Conservation (phyloP, 2,113 vertebrate genomes). For the Zosterops hypoxanthus region DNA sequence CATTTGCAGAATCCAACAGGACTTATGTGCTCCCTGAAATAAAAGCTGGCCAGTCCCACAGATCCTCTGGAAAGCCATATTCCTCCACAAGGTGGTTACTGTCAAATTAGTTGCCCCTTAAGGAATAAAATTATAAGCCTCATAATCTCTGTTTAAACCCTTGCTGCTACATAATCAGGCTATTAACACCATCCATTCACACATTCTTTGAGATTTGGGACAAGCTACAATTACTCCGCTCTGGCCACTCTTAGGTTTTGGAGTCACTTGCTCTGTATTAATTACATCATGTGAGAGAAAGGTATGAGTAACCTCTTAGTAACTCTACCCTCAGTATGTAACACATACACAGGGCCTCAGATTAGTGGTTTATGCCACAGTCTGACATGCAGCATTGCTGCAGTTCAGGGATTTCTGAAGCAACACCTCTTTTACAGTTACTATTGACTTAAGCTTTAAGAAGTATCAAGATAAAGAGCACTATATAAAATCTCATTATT, state of each 20-base stretch:
- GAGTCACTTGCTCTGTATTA: conserved; percentile 13
- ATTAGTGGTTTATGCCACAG: not conserved
- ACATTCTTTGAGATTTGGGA: conserved; percentile 20
- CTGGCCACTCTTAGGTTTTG: not conserved
- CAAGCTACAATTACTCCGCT: not conserved
- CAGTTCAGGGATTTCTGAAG: not conserved
- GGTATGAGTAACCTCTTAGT: not conserved
- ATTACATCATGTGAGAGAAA: conserved; percentile 19
- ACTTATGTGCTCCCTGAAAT: not conserved
- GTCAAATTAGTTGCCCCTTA: not conserved
- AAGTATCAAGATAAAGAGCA: not conserved
- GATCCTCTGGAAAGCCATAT: not conserved
- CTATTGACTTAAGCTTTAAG: not conserved
- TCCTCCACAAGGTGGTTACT: not conserved
- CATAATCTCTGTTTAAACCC: conserved; percentile 8
- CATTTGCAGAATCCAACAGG: not conserved
- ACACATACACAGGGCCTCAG: not conserved
- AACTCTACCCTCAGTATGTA: not conserved
- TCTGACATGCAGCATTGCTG: not conserved
- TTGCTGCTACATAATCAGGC: conserved; percentile 15
- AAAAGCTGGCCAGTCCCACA: not conserved
- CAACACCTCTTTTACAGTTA: not conserved
- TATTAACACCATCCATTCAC: conserved; percentile 32
- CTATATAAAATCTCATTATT: not conserved
- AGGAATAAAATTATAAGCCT: conserved; percentile 1